Evolutionary conservation across 2,888 invertebrate species (phyloP).

Genomic region (Anthophora plumipes): DNA sequence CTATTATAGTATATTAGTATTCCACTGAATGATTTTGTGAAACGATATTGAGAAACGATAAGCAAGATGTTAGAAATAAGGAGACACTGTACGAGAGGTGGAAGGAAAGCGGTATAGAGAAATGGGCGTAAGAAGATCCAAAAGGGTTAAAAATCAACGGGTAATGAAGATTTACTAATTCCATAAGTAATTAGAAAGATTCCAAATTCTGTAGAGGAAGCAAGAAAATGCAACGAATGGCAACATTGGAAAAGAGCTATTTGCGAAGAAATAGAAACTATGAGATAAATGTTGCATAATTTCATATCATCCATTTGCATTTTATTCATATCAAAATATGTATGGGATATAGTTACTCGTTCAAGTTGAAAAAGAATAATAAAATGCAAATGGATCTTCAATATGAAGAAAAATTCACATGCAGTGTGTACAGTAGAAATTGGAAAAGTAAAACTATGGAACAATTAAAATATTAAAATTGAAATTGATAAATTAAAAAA

Average conservation of each 20-base stretch:
- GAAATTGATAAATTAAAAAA: too few relatives aligned
- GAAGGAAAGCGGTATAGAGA: neutral
- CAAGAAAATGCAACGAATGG: neutral
- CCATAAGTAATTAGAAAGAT: too few relatives aligned
- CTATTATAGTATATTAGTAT: too few relatives aligned
- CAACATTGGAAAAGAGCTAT: neutral
- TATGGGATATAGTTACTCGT: neutral
- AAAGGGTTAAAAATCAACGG: neutral
- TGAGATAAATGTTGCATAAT: neutral
- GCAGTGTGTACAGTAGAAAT: too few relatives aligned
- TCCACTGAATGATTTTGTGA: too few relatives aligned
- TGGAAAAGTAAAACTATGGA: too few relatives aligned
- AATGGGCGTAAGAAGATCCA: neutral
- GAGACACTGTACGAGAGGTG: neutral
- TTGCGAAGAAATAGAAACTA: slow-evolving; percentile 1
- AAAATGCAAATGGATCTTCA: neutral
- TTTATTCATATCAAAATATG: too few relatives aligned
- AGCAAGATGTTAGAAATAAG: neutral
- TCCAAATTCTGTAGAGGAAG: neutral
- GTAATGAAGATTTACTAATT: neutral
- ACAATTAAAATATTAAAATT: too few relatives aligned
- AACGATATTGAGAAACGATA: neutral
- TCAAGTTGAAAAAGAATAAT: neutral
- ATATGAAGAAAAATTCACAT: neutral
- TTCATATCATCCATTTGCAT: too few relatives aligned